Conservation (phyloP, 2,113 vertebrate species). For the Orycteropus afer region DNA sequence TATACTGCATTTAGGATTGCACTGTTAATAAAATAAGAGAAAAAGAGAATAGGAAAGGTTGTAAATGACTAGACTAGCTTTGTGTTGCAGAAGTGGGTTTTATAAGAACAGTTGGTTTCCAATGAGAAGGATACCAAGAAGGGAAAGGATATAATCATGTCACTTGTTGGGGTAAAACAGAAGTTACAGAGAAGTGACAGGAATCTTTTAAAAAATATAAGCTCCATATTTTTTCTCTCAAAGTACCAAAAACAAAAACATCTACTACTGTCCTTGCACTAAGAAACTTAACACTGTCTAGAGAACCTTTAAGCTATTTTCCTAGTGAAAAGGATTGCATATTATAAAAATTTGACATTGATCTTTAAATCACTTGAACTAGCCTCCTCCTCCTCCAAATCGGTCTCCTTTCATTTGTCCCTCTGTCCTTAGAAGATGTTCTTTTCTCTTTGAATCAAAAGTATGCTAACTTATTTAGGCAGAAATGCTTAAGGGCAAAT, state of each 20-base stretch:
- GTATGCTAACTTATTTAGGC: slow-evolving; percentile 70
- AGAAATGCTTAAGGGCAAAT: slow-evolving; percentile 25
- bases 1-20: neutral
- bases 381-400: neutral
- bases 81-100: slow-evolving; percentile 8
- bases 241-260: neutral
- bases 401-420: slow-evolving; percentile 73
- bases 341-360: slow-evolving; percentile 85
- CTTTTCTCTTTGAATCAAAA: slow-evolving; percentile 73
- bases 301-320: slow-evolving; percentile 77
- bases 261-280: slow-evolving; percentile 21
- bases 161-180: neutral
- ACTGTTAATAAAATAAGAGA: slow-evolving; percentile 32
- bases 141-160: neutral
- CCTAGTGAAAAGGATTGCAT: slow-evolving; percentile 79
- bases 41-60: neutral
- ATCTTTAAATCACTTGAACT: slow-evolving; percentile 87
- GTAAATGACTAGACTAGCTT: neutral
- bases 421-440: slow-evolving; percentile 70
- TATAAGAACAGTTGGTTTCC: slow-evolving; percentile 46
- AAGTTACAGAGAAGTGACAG: slow-evolving; percentile 11
- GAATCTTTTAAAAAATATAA: slow-evolving; percentile 7
- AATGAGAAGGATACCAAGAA: slow-evolving; percentile 9
- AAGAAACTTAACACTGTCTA: slow-evolving; percentile 71
- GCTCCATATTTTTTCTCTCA: neutral